Base-by-base conservation (phyloP, 2,888 invertebrate genomes). In the Stenoptilia bipunctidactyla region DNA sequence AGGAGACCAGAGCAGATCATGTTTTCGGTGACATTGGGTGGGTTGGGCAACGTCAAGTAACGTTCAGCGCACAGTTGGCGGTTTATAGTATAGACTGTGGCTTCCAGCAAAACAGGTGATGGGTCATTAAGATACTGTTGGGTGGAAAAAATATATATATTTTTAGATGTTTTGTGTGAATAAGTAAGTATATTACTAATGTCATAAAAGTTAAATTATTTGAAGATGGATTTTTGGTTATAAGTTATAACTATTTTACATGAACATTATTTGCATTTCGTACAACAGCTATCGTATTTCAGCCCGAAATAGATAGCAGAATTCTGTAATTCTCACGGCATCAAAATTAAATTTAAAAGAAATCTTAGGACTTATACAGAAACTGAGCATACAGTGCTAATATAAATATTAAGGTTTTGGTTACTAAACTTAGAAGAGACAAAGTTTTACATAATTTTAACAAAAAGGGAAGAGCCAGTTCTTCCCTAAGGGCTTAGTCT, bases 51-150 rank as follows among this genome's bases (percentile, higher is more conserved):
- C n/a, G n/a, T n/a, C 1, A 30, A 27, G 49, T 82, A 84, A 3
- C 61, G 57, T 0, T 46, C 13, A 1, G 40, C 46, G 50, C 85
- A 85, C 1, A 47, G 8, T 0, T 43, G 39, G 10, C 58, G 55
- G 48, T 64, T 60, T 3, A 79, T 52, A 1, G 73, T 71, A 42
- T 64, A 66, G n/a, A 75, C 56, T 0, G 41, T 46, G 5, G 61
- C 57, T 39, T 67, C 56, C n/a, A n/a, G n/a, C n/a, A n/a, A n/a
- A n/a, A n/a, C n/a, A n/a, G 55, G 1, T 75, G 61, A 1, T 50
- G 39, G 0, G 47, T 27, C 9, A 61, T 55, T 0, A 50, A 2
- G 8, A 43, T 15, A 2, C 61, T 15, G 51, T 55, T 50, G 52
- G 44, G 62, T 66, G 55, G 9, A 40, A n/a, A n/a, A n/a, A n/a